Conservation (phyloP, 2,888 invertebrate species). For the Metalampra italica region DNA sequence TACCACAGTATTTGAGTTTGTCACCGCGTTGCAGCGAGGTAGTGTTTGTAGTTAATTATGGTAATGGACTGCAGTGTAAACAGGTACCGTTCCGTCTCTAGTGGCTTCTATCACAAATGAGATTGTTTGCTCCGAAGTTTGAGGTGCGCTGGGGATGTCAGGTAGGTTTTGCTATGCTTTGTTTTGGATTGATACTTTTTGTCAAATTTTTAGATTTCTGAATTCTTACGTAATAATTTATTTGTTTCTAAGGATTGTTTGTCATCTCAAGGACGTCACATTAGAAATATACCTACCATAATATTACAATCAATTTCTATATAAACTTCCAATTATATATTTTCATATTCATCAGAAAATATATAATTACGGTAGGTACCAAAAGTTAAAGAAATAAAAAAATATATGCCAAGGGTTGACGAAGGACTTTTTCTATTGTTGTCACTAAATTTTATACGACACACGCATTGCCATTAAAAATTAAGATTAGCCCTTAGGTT, state of each 20-base stretch:
- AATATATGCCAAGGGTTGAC: background rate
- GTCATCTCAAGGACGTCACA: no score
- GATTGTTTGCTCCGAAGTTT: constrained; percentile 29
- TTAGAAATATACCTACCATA: no score
- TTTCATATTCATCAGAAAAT: no score
- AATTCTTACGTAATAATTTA: no score
- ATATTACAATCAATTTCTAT: no score
- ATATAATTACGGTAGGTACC: no score
- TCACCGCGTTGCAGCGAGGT: constrained; percentile 43
- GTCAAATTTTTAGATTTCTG: no score
- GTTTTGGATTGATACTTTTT: background rate
- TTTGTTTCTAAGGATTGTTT: no score
- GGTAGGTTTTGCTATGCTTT: background rate
- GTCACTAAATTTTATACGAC: no score
- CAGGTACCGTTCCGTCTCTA: constrained; percentile 10
- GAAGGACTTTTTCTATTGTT: background rate
- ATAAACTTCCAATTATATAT: no score
- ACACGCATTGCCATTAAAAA: background rate
- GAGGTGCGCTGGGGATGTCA: constrained; percentile 23
- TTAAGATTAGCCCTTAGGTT: background rate
- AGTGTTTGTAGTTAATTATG: constrained; percentile 69
- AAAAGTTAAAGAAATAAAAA: background rate
- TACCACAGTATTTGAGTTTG: constrained; percentile 55
- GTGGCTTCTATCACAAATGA: constrained; percentile 18
- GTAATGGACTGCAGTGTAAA: constrained; percentile 59